These are phyloP conservation scores for Caenorhabditis sp. DNA, from an alignment of 2,888 invertebrate species.

Conservation along the genomic window DNA sequence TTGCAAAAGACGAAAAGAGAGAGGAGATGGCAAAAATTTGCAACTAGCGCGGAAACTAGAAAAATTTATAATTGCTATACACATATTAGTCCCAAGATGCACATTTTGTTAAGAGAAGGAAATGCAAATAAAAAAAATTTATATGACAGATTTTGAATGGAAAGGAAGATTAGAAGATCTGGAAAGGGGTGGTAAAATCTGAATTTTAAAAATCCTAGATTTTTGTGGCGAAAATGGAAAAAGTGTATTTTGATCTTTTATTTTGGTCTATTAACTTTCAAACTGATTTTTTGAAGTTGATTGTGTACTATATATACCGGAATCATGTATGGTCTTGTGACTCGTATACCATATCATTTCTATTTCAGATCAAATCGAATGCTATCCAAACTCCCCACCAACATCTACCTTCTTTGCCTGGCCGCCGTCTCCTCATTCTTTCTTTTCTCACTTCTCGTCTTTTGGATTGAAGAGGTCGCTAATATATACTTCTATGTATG, in stretches of 20 bases:
- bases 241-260: too few species aligned
- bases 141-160: too few species aligned
- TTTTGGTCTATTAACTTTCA: too few species aligned
- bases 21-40: not conserved
- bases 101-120: constrained; percentile 5
- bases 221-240: too few species aligned
- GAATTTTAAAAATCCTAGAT: too few species aligned
- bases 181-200: too few species aligned
- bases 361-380: constrained; percentile 50
- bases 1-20: not conserved
- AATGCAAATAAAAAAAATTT: too few species aligned
- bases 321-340: too few species aligned
- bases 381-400: constrained; percentile 58
- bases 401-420: constrained; percentile 55
- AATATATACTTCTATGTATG: constrained; percentile 49
- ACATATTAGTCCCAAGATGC: constrained; percentile 5
- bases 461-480: constrained; percentile 68
- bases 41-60: too few species aligned
- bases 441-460: constrained; percentile 60
- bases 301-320: constrained; percentile 2
- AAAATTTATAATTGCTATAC: constrained; percentile 13
- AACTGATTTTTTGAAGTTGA: too few species aligned
- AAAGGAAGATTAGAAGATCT: too few species aligned
- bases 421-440: constrained; percentile 65
- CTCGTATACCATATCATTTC: not conserved